phyloP scores from a whole-genome alignment of 2,797 vertebrate species.

The Sebastes glaucus region DNA sequence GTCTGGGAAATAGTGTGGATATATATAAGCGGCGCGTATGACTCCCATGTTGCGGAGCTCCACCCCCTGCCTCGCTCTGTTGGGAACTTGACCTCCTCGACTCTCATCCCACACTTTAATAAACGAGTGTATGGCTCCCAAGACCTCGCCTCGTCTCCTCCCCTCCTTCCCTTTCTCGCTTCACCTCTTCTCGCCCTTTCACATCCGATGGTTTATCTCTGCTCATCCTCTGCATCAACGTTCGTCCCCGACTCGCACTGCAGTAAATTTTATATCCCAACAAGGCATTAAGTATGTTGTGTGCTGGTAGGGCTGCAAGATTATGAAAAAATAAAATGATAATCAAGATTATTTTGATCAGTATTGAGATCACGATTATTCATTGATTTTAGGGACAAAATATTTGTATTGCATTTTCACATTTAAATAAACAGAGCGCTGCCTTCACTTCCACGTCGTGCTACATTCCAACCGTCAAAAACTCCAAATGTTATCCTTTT shows the following conservation, averaged over 20 bases:
- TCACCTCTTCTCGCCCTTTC: conserved; percentile 36
- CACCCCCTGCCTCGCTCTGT: conserved; percentile 31
- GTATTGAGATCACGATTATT: too few species aligned
- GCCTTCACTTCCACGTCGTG: too few species aligned
- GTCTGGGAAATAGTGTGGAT: conserved; percentile 17
- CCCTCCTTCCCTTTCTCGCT: conserved; percentile 15
- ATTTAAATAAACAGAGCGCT: too few species aligned
- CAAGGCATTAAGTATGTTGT: neutral
- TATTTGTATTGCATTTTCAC: too few species aligned
- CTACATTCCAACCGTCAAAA: too few species aligned
- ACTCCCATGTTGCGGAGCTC: conserved; percentile 39
- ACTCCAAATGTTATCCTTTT: too few species aligned
- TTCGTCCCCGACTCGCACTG: conserved; percentile 12
- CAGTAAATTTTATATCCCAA: conserved; percentile 39
- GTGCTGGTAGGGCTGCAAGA: neutral
- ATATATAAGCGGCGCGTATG: neutral
- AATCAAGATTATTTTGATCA: too few species aligned
- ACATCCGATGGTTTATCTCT: conserved; percentile 25
- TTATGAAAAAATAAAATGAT: too few species aligned
- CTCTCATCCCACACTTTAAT: conserved; percentile 68
- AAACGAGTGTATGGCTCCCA: conserved; percentile 56
- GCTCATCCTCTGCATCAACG: conserved; percentile 27
- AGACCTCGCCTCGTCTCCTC: conserved; percentile 46
- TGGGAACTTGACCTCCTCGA: conserved; percentile 54
- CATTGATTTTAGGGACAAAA: too few species aligned